Conservation (phyloP, 2,113 vertebrate genomes). For the Oncorhynchus clarkii region DNA sequence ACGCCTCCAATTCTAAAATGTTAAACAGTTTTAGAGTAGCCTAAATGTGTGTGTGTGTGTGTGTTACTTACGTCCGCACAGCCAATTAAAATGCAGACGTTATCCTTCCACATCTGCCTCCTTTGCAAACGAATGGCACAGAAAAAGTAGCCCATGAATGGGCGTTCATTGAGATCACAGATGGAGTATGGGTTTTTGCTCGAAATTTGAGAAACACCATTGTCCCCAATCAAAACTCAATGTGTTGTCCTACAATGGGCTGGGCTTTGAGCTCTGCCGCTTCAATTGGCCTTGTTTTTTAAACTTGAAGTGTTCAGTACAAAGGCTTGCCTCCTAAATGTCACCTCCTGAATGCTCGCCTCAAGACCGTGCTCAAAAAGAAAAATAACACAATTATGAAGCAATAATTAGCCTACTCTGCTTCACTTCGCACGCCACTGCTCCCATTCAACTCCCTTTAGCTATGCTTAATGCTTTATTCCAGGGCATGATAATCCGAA, state of each 20-base stretch:
- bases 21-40: background rate
- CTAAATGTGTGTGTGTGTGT: background rate
- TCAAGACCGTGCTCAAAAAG: constrained; percentile 61
- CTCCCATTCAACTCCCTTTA: constrained; percentile 74
- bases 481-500: constrained; percentile 73
- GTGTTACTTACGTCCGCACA: constrained; percentile 51
- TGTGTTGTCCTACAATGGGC: constrained; percentile 87
- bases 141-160: constrained; percentile 81
- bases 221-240: constrained; percentile 97
- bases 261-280: constrained; percentile 87
- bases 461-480: constrained; percentile 76
- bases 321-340: constrained; percentile 88
- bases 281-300: constrained; percentile 95
- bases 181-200: constrained; percentile 94
- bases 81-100: constrained; percentile 89
- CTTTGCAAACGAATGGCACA: constrained; percentile 83
- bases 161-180: constrained; percentile 95
- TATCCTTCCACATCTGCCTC: constrained; percentile 91
- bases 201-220: constrained; percentile 98
- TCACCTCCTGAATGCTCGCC: constrained; percentile 78
- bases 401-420: constrained; percentile 76
- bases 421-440: constrained; percentile 73
- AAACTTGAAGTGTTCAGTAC: constrained; percentile 92
- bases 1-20: background rate
- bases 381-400: constrained; percentile 80